These are phyloP conservation scores for Telenomus remus DNA, from an alignment of 1,140 invertebrate species.

Conservation along the genomic window DNA sequence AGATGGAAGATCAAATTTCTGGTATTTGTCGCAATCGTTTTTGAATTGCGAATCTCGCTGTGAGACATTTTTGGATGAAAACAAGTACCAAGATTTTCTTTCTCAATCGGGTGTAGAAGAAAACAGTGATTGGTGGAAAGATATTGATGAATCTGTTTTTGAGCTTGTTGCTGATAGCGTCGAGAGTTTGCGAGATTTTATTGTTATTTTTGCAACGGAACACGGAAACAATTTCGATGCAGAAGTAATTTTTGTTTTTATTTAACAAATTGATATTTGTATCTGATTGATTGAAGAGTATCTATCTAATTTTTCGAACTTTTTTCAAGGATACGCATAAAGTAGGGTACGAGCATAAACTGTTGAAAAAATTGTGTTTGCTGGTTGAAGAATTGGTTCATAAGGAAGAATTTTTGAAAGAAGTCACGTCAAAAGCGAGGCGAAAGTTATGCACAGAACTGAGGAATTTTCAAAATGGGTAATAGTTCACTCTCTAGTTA, in stretches of 20 bases:
- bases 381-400: slow-evolving; percentile 60
- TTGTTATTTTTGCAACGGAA: slow-evolving; percentile 49
- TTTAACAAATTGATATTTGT: no score
- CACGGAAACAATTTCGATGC: slow-evolving; percentile 23
- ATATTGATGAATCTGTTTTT: slow-evolving; percentile 66
- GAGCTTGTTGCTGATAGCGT: slow-evolving; percentile 67
- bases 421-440: slow-evolving; percentile 60
- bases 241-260: slow-evolving; percentile 4
- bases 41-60: slow-evolving; percentile 19
- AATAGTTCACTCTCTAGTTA: slow-evolving; percentile 48
- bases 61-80: slow-evolving; percentile 13
- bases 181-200: slow-evolving; percentile 62
- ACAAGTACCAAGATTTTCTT: slow-evolving; percentile 43
- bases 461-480: slow-evolving; percentile 66
- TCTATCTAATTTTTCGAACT: background rate
- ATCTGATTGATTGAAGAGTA: no score
- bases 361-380: slow-evolving; percentile 60
- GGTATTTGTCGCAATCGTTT: slow-evolving; percentile 15
- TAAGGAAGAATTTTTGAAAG: slow-evolving; percentile 59
- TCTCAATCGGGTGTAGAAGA: slow-evolving; percentile 17
- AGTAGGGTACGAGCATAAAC: slow-evolving; percentile 61
- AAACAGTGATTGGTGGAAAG: slow-evolving; percentile 40
- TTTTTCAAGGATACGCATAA: slow-evolving; percentile 51
- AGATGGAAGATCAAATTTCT: slow-evolving; percentile 18
- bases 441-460: slow-evolving; percentile 66